Percentiles rank a stretch among this genome's conserved stretches.
These are phyloP conservation scores for Belonocnema kinseyi DNA, from an alignment of 1,140 invertebrate species.

Conservation along the genomic window DNA sequence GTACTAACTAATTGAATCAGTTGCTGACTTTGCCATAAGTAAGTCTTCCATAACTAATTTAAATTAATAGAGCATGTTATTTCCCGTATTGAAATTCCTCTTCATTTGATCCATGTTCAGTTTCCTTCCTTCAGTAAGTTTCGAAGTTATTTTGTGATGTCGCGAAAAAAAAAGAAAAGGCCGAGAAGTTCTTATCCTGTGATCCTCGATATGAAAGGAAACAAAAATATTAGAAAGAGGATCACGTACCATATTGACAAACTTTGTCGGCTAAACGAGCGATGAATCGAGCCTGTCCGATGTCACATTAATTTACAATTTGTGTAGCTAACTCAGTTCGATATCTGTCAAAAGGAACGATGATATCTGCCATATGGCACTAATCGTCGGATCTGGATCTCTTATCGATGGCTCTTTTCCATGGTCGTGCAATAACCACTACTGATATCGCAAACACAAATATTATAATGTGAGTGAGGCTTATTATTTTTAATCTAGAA, in stretches of 20 bases:
- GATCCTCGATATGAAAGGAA: slow-evolving; percentile 32
- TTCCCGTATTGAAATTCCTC: too few species aligned
- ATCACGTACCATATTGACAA: slow-evolving; percentile 69
- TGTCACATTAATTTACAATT: slow-evolving; percentile 68
- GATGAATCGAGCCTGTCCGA: slow-evolving; percentile 42
- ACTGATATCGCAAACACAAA: not conserved
- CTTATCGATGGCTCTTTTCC: slow-evolving; percentile 28
- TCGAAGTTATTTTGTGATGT: not conserved
- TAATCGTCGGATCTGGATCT: slow-evolving; percentile 23
- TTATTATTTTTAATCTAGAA: not conserved
- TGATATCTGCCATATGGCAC: slow-evolving; percentile 56
- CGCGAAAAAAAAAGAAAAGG: not conserved
- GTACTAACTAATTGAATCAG: too few species aligned
- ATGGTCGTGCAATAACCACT: not conserved
- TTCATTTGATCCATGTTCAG: not conserved
- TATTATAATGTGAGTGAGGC: not conserved
- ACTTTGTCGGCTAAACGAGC: slow-evolving; percentile 55
- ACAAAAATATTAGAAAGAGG: slow-evolving; percentile 45
- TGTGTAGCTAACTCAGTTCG: slow-evolving; percentile 38
- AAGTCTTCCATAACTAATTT: too few species aligned
- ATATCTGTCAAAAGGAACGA: slow-evolving; percentile 41
- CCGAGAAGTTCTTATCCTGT: not conserved
- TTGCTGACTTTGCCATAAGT: too few species aligned
- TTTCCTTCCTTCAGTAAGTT: slow-evolving; percentile 2
- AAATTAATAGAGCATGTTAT: too few species aligned